Percentiles rank a stretch among this genome's conserved stretches.
phyloP scores from a whole-genome alignment of 2,797 vertebrate genomes.

The Danio choprae region DNA sequence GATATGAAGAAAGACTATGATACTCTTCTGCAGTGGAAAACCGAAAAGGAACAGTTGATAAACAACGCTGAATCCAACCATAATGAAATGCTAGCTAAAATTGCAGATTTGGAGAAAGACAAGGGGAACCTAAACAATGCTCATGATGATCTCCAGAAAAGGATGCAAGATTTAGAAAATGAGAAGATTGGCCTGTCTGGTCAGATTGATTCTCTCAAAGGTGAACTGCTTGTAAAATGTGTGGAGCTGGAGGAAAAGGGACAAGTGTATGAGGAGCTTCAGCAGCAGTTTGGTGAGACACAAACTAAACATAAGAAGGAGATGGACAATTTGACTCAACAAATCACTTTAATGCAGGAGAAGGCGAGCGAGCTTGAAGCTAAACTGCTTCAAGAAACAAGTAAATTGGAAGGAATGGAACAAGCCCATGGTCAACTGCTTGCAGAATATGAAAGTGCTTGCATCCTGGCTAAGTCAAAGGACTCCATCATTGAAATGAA shows the following conservation, averaged over 20 bases:
- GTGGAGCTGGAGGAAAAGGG: slow-evolving; percentile 81
- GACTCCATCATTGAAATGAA: slow-evolving; percentile 69
- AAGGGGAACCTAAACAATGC: slow-evolving; percentile 72
- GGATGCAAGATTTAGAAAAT: slow-evolving; percentile 73
- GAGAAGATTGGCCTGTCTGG: slow-evolving; percentile 75
- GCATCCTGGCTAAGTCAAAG: slow-evolving; percentile 73
- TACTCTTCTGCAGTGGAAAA: slow-evolving; percentile 83
- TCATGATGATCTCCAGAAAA: slow-evolving; percentile 66
- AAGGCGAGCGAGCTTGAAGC: slow-evolving; percentile 77
- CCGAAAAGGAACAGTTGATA: slow-evolving; percentile 79
- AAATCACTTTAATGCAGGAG: slow-evolving; percentile 78
- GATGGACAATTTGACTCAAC: slow-evolving; percentile 79
- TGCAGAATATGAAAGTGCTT: slow-evolving; percentile 76
- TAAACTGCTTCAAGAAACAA: slow-evolving; percentile 73
- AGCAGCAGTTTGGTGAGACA: slow-evolving; percentile 70
- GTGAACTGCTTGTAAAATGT: slow-evolving; percentile 77
- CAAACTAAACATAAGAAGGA: slow-evolving; percentile 85
- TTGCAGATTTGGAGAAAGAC: slow-evolving; percentile 77
- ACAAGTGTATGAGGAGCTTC: slow-evolving; percentile 75
- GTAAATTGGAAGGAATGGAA: slow-evolving; percentile 76
- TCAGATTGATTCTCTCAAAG: slow-evolving; percentile 80
- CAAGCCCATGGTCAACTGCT: slow-evolving; percentile 72
- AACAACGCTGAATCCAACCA: slow-evolving; percentile 79
- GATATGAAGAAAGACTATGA: slow-evolving; percentile 76
- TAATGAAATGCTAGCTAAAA: slow-evolving; percentile 75